Evolutionary conservation across 2,113 vertebrate species (phyloP).

Genomic region (Nesoenas mayeri): DNA sequence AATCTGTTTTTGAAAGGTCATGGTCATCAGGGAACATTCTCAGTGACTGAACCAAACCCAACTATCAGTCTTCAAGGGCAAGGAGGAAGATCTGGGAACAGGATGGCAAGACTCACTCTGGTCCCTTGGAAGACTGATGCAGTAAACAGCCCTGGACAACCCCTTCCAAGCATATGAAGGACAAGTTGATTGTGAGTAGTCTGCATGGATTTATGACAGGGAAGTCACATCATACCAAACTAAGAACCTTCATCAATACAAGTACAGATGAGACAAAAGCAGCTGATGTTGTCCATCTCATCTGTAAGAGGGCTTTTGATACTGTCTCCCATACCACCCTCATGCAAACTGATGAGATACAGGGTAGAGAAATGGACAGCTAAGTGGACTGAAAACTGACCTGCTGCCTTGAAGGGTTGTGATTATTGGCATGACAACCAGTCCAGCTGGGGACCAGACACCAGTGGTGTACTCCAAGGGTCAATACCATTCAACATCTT

Average conservation of each 20-base stretch:
- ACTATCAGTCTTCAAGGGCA: not conserved
- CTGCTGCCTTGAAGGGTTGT: not conserved
- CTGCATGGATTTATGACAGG: no score
- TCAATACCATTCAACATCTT: not conserved
- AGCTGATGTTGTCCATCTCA: not conserved
- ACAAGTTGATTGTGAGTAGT: not conserved
- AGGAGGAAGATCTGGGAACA: not conserved
- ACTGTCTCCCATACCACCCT: not conserved
- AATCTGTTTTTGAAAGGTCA: not conserved
- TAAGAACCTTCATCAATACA: not conserved
- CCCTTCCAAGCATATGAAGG: not conserved
- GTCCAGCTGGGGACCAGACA: not conserved
- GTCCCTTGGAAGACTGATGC: not conserved
- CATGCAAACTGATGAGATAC: not conserved
- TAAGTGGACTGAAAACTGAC: not conserved
- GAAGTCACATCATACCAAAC: not conserved
- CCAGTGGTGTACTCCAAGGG: not conserved
- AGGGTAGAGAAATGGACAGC: rapidly evolving
- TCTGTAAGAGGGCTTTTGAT: no score
- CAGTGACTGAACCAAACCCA: not conserved
- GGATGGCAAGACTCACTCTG: not conserved
- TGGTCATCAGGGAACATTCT: not conserved
- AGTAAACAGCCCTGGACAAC: not conserved
- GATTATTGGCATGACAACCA: not conserved
- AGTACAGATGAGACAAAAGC: not conserved